Conservation (phyloP, 2,888 invertebrate genomes). For the Bugula neritina region DNA sequence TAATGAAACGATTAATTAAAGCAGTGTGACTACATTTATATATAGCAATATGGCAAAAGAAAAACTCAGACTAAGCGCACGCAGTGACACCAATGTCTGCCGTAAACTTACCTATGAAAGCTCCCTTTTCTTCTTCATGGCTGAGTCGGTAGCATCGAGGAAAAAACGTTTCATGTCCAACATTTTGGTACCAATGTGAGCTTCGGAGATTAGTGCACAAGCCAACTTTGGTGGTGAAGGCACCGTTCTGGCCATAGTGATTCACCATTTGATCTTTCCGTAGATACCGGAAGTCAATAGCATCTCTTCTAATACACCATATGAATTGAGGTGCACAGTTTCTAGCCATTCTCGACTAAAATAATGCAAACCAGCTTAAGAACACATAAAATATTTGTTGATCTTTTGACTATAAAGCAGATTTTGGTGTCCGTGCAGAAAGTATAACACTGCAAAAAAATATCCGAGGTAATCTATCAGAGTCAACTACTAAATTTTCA, state of each 20-base stretch:
- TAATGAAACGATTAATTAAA: no score
- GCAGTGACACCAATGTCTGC: no score
- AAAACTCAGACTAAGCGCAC: no score
- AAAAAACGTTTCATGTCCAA: conserved; percentile 69
- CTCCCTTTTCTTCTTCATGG: conserved; percentile 38
- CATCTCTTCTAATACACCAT: conserved; percentile 81
- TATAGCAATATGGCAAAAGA: no score
- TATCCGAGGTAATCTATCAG: no score
- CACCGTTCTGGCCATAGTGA: conserved; percentile 74
- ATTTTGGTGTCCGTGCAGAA: no score
- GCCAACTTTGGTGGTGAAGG: conserved; percentile 82
- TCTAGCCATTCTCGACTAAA: conserved; percentile 51
- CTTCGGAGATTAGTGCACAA: conserved; percentile 36
- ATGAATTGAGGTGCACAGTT: conserved; percentile 63
- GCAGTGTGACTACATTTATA: no score
- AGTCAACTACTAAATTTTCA: no score
- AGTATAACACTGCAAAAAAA: no score
- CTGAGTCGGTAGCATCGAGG: conserved; percentile 75
- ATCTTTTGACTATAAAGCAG: no score
- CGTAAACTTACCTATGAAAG: conserved; percentile 35
- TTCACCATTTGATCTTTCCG: conserved; percentile 67
- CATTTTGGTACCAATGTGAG: conserved; percentile 36
- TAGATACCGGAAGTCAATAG: conserved; percentile 66
- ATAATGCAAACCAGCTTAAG: no score
- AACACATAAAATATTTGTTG: no score